These are phyloP conservation scores for Rhizoglyphus robini DNA, from an alignment of 1,140 invertebrate genomes.

Conservation along the genomic window DNA sequence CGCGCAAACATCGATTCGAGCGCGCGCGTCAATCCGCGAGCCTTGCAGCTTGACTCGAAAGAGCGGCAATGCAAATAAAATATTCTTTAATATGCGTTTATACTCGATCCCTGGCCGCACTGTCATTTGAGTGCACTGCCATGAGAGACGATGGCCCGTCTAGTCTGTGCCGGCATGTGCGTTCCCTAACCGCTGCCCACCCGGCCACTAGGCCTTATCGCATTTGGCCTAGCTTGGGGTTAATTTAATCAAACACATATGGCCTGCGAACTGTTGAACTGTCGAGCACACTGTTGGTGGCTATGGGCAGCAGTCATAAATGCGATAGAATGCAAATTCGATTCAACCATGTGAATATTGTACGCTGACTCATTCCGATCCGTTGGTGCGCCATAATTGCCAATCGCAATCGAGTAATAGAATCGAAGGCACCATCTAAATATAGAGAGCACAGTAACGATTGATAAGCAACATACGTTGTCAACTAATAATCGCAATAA, in stretches of 20 bases:
- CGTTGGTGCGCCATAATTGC: too few relatives aligned
- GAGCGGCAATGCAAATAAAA: not conserved
- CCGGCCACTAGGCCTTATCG: not conserved
- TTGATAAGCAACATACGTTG: too few relatives aligned
- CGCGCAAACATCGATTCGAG: not conserved
- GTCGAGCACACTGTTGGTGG: not conserved
- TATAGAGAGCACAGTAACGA: too few relatives aligned
- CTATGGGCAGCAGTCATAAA: too few relatives aligned
- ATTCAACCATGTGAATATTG: too few relatives aligned
- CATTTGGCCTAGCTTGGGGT: not conserved
- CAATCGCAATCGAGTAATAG: too few relatives aligned
- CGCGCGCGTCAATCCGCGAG: not conserved
- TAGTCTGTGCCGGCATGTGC: not conserved
- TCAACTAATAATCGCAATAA: too few relatives aligned
- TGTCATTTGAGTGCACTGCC: not conserved
- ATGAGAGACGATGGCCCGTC: not conserved
- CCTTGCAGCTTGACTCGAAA: not conserved
- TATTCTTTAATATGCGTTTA: constrained; percentile 9
- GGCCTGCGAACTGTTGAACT: not conserved
- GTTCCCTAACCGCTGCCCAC: too few relatives aligned
- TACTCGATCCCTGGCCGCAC: not conserved
- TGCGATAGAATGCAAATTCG: too few relatives aligned
- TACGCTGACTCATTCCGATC: too few relatives aligned
- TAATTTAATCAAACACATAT: constrained; percentile 13
- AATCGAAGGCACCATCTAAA: too few relatives aligned